Evolutionary conservation across 2,888 invertebrate species (phyloP).

Genomic region (Caenorhabditis sp.): DNA sequence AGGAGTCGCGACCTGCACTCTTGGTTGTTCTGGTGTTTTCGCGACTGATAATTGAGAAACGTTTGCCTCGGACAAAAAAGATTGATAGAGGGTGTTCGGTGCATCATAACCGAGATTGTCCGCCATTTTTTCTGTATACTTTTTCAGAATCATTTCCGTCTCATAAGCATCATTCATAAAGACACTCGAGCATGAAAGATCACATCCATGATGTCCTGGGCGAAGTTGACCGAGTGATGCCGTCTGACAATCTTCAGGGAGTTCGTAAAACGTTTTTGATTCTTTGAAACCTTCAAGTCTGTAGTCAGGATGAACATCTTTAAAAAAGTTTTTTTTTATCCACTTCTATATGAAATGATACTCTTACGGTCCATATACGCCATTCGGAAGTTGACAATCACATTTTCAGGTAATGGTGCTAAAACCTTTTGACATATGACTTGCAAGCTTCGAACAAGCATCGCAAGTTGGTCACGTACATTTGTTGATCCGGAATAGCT

Average conservation of each 20-base stretch:
- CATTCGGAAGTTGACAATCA: constrained; percentile 8
- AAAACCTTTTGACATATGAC: constrained; percentile 14
- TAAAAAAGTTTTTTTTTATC: too few species aligned
- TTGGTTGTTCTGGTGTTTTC: background rate
- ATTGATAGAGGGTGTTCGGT: constrained; percentile 12
- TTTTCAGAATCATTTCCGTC: constrained; percentile 9
- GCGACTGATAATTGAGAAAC: too few species aligned
- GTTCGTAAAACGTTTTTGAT: constrained; percentile 1
- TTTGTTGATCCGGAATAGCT: background rate
- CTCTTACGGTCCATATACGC: constrained; percentile 6
- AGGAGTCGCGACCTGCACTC: background rate
- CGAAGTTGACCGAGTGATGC: constrained; percentile 15
- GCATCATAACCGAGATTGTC: constrained; percentile 6
- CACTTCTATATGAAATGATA: too few species aligned
- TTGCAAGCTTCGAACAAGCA: constrained; percentile 12
- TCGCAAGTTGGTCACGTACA: constrained; percentile 16
- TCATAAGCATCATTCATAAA: constrained; percentile 13
- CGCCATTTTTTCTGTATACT: constrained; percentile 10
- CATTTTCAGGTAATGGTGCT: constrained; percentile 2
- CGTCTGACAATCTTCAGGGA: constrained; percentile 4
- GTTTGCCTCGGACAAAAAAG: constrained; percentile 1
- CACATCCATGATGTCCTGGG: constrained; percentile 18
- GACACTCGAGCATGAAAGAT: constrained; percentile 9
- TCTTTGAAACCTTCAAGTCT: constrained; percentile 10
- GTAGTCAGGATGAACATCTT: constrained; percentile 5